phyloP scores from a whole-genome alignment of 2,113 vertebrate species.

The Amphilophus citrinellus region DNA sequence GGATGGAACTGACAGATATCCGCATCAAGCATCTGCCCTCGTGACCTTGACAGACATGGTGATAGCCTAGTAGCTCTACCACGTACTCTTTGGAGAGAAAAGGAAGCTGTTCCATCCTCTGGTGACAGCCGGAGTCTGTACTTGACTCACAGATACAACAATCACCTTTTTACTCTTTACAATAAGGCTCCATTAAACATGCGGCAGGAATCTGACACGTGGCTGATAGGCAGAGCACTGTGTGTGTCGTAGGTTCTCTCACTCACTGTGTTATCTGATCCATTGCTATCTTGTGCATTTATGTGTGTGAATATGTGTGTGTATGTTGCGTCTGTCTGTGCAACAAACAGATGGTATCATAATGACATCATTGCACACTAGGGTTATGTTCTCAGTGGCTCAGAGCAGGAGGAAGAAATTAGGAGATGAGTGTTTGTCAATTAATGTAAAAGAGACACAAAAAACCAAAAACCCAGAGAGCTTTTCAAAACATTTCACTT shows the following conservation, averaged over 20 bases:
- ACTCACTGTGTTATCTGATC: constrained; percentile 54
- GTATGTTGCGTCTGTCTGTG: constrained; percentile 58
- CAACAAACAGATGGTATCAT: constrained; percentile 76
- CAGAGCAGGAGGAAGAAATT: constrained; percentile 62
- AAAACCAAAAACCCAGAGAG: constrained; percentile 8
- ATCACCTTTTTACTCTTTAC: constrained; percentile 37
- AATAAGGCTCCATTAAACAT: constrained; percentile 44
- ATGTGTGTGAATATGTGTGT: constrained; percentile 22
- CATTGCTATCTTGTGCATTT: constrained; percentile 36
- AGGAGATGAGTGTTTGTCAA: constrained; percentile 62
- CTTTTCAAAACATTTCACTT: constrained; percentile 59
- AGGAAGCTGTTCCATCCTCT: constrained; percentile 27
- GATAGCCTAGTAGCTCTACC: constrained; percentile 13
- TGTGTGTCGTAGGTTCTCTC: constrained; percentile 51
- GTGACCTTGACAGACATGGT: constrained; percentile 67
- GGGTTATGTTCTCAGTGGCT: constrained; percentile 73
- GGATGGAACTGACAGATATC: constrained; percentile 63
- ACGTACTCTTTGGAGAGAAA: constrained; percentile 26
- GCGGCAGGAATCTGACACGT: constrained; percentile 5
- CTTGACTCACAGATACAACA: constrained; percentile 16
- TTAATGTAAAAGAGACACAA: constrained; percentile 52
- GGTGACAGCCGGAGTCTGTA: constrained; percentile 20
- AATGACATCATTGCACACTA: constrained; percentile 74
- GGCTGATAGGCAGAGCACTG: constrained; percentile 25
- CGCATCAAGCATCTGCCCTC: constrained; percentile 58